Evolutionary conservation across 2,888 invertebrate genomes (phyloP).

Genomic region (Himalopsyche japonica): DNA sequence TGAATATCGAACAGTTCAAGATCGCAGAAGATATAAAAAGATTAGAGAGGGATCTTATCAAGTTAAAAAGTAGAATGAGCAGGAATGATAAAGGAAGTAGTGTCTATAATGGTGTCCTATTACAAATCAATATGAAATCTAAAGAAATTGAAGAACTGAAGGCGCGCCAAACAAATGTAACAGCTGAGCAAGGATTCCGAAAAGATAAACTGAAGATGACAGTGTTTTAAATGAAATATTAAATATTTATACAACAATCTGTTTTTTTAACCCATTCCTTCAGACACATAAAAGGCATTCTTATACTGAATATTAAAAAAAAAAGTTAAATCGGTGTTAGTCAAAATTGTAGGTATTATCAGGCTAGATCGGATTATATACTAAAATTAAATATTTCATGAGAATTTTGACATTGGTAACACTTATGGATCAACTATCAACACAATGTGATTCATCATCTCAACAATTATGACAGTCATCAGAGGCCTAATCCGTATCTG

Average conservation of each 20-base stretch:
- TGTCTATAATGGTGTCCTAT: conserved; percentile 64
- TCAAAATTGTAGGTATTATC: too few species aligned
- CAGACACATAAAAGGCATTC: too few species aligned
- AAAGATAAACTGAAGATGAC: conserved; percentile 76
- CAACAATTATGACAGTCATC: too few species aligned
- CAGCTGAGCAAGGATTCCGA: conserved; percentile 70
- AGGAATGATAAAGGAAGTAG: conserved; percentile 65
- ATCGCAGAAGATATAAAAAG: conserved; percentile 71
- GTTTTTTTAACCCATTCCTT: too few species aligned
- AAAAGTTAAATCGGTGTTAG: too few species aligned
- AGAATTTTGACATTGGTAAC: too few species aligned
- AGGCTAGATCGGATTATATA: too few species aligned
- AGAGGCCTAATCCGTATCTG: too few species aligned
- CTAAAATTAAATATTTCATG: too few species aligned
- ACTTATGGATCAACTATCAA: too few species aligned
- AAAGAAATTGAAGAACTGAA: conserved; percentile 64
- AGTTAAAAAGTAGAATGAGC: conserved; percentile 66
- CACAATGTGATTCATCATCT: too few species aligned
- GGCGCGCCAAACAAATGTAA: conserved; percentile 65
- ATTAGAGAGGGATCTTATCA: conserved; percentile 68
- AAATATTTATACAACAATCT: not conserved
- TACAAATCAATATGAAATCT: conserved; percentile 64
- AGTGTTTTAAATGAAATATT: conserved; percentile 63
- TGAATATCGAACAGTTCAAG: conserved; percentile 75
- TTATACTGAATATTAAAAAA: too few species aligned